Conservation (phyloP, 2,797 vertebrate genomes). For the Eutrigla gurnardus region DNA sequence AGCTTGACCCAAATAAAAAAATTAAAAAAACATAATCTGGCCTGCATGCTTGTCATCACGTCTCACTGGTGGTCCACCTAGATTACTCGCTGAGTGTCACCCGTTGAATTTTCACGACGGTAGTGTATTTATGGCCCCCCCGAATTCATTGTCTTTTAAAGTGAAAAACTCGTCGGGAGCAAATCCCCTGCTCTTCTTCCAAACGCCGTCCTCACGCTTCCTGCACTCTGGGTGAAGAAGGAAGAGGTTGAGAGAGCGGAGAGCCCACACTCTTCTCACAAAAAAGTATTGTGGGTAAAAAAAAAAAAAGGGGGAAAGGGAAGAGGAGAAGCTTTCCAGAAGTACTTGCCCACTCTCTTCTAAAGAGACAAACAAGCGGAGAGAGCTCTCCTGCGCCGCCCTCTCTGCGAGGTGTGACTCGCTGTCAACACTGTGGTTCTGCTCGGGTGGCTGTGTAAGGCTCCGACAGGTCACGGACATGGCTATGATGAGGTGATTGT, state of each 20-base stretch:
- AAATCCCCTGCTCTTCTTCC: constrained; percentile 8
- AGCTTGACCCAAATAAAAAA: constrained; percentile 49
- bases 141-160: constrained; percentile 5
- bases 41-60: constrained; percentile 50
- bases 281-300: constrained; percentile 1
- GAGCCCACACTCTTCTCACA: constrained; percentile 20
- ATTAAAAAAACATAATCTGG: constrained; percentile 44
- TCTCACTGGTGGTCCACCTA: constrained; percentile 63
- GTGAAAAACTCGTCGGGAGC: constrained; percentile 1
- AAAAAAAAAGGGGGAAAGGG: constrained; percentile 4
- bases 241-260: constrained; percentile 8
- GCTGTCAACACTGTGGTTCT: constrained; percentile 82
- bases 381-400: constrained; percentile 49
- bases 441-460: constrained; percentile 78
- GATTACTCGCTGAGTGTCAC: constrained; percentile 28
- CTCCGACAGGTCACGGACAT: constrained; percentile 76
- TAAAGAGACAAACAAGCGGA: constrained; percentile 57
- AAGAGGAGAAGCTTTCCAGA: constrained; percentile 32
- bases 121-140: neutral
- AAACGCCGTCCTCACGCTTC: constrained; percentile 1
- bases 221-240: neutral
- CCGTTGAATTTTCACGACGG: constrained; percentile 8
- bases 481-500: constrained; percentile 83
- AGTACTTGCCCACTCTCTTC: constrained; percentile 46
- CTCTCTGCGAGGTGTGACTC: constrained; percentile 73